Percentiles rank a stretch among this genome's conserved stretches.
Evolutionary conservation across 2,888 invertebrate genomes (phyloP).

Genomic region (Mactromeris polynyma): DNA sequence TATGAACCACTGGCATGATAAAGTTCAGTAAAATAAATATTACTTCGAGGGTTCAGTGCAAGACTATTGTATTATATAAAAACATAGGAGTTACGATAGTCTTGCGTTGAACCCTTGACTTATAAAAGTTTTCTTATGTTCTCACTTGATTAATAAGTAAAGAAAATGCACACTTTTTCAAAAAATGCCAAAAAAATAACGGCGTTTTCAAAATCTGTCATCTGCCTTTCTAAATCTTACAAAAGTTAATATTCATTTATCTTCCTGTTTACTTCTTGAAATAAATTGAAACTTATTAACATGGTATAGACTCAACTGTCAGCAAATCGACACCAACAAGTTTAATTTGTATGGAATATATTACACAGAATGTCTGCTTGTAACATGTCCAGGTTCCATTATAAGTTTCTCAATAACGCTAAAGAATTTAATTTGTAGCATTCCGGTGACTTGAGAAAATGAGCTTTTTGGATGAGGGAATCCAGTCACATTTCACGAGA

Average conservation of each 20-base stretch:
- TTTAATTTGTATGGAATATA: background rate
- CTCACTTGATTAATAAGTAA: too few relatives aligned
- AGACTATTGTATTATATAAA: too few relatives aligned
- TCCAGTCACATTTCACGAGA: background rate
- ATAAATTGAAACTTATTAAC: background rate
- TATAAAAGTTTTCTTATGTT: too few relatives aligned
- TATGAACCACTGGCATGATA: too few relatives aligned
- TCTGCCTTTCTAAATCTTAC: background rate
- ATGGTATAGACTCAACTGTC: background rate
- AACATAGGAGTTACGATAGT: too few relatives aligned
- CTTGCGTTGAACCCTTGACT: too few relatives aligned
- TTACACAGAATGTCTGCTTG: background rate
- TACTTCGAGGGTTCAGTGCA: too few relatives aligned
- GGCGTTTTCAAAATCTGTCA: background rate
- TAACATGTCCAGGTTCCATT: background rate
- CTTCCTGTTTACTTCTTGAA: background rate
- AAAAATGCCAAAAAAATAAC: too few relatives aligned
- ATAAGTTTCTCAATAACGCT: background rate
- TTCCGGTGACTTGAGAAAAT: background rate
- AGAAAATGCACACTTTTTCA: too few relatives aligned
- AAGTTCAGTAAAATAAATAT: too few relatives aligned
- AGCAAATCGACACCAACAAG: background rate
- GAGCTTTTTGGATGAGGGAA: background rate
- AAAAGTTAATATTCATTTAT: background rate
- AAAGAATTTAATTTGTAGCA: background rate